Evolutionary conservation across 1,140 invertebrate species (phyloP), one percentile per base, ranked within the genome.

Genomic region (Hypsibius dujardini): DNA sequence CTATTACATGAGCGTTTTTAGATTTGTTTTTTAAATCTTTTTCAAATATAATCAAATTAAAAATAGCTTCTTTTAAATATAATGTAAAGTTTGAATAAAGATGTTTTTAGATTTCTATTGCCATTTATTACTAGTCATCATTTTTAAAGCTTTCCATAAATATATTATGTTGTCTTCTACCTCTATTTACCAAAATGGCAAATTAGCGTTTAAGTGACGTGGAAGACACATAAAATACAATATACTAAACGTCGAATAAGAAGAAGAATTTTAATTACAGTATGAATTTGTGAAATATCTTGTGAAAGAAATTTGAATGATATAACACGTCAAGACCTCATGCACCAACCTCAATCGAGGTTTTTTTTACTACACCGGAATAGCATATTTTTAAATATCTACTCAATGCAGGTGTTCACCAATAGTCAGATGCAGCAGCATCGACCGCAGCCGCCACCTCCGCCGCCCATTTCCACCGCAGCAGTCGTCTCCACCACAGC

Each of bases 381-480:
- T n/a, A n/a, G 50, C 7, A 56, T 0, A 12, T 7, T 7, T 56
- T 56, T 12, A 12, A 12, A 12, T 12, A 0, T n/a, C n/a, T 56
- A n/a, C n/a, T 67, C 62, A 7, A 42, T 45, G 12, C 42, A 67
- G 62, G 62, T 67, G 12, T 67, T 67, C 62, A 67, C 62, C 62
- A 67, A 67, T 42, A 67, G 62, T 45, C 62, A 67, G 42, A 67
- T 67, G 12, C 62, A 67, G 12, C 50, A 56, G 7, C 50, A n/a
- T 56, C 7, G 7, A n/a, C 50, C 50, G 7, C 28, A 28, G 28
- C 50, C 50, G 50, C 7, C 50, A 56, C 50, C 50, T 7, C 7
- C 50, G 50, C 50, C 50, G 50, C 7, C 50, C 7, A 56, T n/a
- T n/a, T n/a, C 50, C 7, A n/a, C 50, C 50, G 50, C 50, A n/a